These are phyloP conservation scores for Ophonus ardosiacus DNA, from an alignment of 2,888 invertebrate species.

Conservation along the genomic window DNA sequence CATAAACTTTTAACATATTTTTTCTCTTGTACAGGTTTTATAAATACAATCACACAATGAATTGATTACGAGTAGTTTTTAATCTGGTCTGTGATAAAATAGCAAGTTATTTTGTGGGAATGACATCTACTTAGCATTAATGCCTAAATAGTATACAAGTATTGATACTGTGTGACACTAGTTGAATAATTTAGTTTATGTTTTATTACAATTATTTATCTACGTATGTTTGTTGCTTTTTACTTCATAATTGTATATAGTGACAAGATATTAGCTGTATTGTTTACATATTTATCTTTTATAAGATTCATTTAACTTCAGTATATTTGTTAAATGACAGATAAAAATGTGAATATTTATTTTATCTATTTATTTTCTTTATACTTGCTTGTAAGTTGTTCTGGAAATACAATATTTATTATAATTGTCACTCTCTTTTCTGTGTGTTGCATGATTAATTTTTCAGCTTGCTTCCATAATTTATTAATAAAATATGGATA, in stretches of 20 bases:
- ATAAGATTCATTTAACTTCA: constrained; percentile 17
- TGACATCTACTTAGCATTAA: constrained; percentile 30
- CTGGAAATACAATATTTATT: constrained; percentile 33
- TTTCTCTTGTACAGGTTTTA: constrained; percentile 61
- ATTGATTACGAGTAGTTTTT: constrained; percentile 53
- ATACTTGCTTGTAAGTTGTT: constrained; percentile 49
- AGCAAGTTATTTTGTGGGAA: constrained; percentile 52
- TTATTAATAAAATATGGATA: neutral
- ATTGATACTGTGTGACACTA: constrained; percentile 31
- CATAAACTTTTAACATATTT: constrained; percentile 57
- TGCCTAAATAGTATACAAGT: constrained; percentile 28
- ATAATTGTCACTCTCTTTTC: neutral
- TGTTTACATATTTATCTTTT: constrained; percentile 30
- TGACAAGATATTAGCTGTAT: constrained; percentile 23
- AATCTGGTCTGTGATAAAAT: constrained; percentile 59
- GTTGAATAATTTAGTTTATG: constrained; percentile 25
- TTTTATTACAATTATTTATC: constrained; percentile 40
- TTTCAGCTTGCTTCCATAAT: neutral
- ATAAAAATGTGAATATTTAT: constrained; percentile 38
- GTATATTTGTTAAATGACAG: constrained; percentile 11
- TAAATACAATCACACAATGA: constrained; percentile 55
- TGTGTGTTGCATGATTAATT: constrained; percentile 20
- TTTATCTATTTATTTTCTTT: constrained; percentile 50
- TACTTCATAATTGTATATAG: constrained; percentile 44
- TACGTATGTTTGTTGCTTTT: constrained; percentile 37